Evolutionary conservation across 2,113 vertebrate genomes (phyloP), one percentile per base, ranked within the genome.

Genomic region (Odobenus rosmarus): DNA sequence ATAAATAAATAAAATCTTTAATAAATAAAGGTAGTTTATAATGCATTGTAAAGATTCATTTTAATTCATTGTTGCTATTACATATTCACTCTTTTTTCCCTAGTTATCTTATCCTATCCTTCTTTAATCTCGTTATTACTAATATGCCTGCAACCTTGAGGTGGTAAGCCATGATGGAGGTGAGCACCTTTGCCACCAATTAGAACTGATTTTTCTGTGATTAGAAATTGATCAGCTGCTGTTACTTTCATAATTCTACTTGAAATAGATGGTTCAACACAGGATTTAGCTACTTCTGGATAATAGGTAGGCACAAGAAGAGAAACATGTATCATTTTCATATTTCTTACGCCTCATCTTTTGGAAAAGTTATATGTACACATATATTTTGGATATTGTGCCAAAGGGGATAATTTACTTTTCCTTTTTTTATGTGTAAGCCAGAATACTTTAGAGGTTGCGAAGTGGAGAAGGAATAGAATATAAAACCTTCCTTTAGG

Each of bases 251-350:
- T 83, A 71, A 83, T 72, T 36, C 42, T 91, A 1, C 10, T 85
- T 72, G 55, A 80, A 82, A 39, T 72, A 87, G 72, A 71, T 88
- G 57, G 80, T 49, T 86, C 28, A 76, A 51, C 12, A 81, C 26
- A 33, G 87, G 67, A 93, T 39, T 91, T 90, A 87, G 23, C 39
- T 61, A 57, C 16, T 67, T 83, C 18, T n/a, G 51, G 94, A 51
- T 90, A 95, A 26, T 51, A 36, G 26, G 6, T 62, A 49, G 14
- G 1, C 26, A 72, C 19, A 89, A 39, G 31, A 85, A 95, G n/a
- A 93, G 59, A 95, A 80, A 28, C 16, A 16, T 82, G 6, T 88
- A 39, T 62, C 33, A 51, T 91, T 93, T 93, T 95, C 79, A 55
- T 55, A 93, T 51, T 96, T 93, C 21, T 93, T 39, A 74, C 67